These are phyloP conservation scores for Aratinga solstitialis DNA, from an alignment of 2,797 vertebrate genomes.

Conservation along the genomic window DNA sequence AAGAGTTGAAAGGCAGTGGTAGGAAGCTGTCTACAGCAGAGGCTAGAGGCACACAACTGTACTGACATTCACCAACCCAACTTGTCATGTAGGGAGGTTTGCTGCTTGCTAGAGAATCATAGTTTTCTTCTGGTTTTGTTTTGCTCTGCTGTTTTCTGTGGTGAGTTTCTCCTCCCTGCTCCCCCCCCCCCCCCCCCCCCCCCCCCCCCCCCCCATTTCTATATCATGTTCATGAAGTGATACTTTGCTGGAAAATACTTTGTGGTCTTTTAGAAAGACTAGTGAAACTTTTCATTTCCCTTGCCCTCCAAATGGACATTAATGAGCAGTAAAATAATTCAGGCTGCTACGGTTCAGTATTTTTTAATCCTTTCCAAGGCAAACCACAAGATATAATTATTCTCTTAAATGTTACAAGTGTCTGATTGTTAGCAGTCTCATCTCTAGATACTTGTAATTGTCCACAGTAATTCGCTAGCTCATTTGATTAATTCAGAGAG, in stretches of 20 bases:
- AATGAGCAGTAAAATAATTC: background rate
- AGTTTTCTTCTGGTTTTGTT: background rate
- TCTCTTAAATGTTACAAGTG: constrained; percentile 25
- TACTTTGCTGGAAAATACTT: background rate
- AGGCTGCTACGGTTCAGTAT: background rate
- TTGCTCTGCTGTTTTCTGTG: background rate
- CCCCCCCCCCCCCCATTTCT: background rate
- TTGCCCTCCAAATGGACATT: background rate
- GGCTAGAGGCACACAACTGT: background rate
- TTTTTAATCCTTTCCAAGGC: constrained; percentile 31
- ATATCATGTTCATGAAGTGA: background rate
- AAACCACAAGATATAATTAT: constrained; percentile 21
- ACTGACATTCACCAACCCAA: background rate
- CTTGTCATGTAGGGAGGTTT: background rate
- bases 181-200: too few species aligned
- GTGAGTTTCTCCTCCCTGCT: background rate
- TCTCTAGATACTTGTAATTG: constrained; percentile 70
- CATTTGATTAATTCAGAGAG: constrained; percentile 63
- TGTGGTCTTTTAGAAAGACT: background rate
- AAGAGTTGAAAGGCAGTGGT: background rate
- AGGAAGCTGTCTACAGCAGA: background rate
- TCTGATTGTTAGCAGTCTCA: constrained; percentile 58
- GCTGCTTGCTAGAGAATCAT: background rate
- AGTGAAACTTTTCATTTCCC: background rate
- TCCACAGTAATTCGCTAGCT: constrained; percentile 57